phyloP scores from a whole-genome alignment of 2,888 invertebrate genomes.

The Acleris literana region DNA sequence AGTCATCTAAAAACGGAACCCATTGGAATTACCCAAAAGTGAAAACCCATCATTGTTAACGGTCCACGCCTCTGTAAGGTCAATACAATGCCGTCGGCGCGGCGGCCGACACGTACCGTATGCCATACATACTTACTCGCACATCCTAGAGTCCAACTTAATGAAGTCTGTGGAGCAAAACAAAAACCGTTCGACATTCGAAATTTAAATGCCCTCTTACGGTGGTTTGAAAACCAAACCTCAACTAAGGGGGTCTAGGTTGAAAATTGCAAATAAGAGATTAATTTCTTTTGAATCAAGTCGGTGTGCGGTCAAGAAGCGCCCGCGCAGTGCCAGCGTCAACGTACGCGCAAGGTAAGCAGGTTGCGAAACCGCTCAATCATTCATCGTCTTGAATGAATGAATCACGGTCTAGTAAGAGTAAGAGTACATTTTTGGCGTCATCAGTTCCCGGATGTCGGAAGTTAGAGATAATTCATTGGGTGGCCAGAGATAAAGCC shows the following conservation, averaged over 20 bases:
- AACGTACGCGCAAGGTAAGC: constrained; percentile 30
- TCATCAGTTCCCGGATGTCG: constrained; percentile 6
- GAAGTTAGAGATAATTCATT: neutral
- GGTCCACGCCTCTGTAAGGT: neutral
- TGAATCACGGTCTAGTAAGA: constrained; percentile 19
- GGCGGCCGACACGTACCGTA: too few relatives aligned
- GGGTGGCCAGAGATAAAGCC: too few relatives aligned
- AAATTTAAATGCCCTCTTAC: neutral
- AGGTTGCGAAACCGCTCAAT: constrained; percentile 32
- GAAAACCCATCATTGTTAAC: constrained; percentile 6
- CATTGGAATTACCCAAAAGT: constrained; percentile 9
- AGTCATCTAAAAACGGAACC: constrained; percentile 2
- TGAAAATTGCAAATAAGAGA: neutral
- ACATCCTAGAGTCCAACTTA: too few relatives aligned
- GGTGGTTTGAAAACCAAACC: neutral
- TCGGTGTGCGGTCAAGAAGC: constrained; percentile 20
- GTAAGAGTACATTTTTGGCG: neutral
- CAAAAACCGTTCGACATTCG: too few relatives aligned
- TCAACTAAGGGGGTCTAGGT: neutral
- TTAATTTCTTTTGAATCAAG: neutral
- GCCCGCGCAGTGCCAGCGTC: constrained; percentile 1
- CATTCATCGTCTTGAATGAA: constrained; percentile 22
- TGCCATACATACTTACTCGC: too few relatives aligned
- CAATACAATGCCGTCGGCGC: too few relatives aligned
- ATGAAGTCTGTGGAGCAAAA: too few relatives aligned